Percentiles rank a stretch among this genome's conserved stretches.
Conservation (phyloP, 2,113 vertebrate genomes). For the Triplophysa siluroides region DNA sequence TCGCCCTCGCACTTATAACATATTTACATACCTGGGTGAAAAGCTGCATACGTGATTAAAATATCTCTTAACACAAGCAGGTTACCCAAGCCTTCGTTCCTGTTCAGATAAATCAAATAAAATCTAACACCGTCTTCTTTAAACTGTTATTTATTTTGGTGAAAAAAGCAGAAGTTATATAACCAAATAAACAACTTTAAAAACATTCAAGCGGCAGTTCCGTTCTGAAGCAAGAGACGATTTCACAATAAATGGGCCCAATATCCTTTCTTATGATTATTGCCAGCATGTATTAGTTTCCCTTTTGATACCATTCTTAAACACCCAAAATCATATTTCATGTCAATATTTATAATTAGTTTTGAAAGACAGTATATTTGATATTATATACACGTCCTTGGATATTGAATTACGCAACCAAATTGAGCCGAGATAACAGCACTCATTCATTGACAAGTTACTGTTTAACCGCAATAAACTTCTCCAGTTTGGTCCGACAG, state of each 20-base stretch:
- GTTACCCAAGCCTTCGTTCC: conserved; percentile 76
- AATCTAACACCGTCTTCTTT: neutral
- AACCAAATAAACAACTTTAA: neutral
- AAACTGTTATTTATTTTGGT: neutral
- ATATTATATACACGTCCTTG: neutral
- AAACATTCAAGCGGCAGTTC: too few relatives aligned
- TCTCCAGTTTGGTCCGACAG: neutral
- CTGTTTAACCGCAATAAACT: neutral
- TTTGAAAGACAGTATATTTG: neutral
- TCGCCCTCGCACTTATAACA: neutral
- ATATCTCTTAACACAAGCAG: conserved; percentile 80
- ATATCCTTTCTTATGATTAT: too few relatives aligned
- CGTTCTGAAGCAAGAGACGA: too few relatives aligned
- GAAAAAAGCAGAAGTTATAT: neutral
- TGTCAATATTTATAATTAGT: too few relatives aligned
- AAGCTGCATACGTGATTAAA: conserved; percentile 81
- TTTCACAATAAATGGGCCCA: too few relatives aligned
- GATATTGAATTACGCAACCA: neutral
- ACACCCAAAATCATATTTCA: too few relatives aligned
- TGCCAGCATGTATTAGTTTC: too few relatives aligned
- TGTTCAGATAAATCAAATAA: conserved; percentile 53
- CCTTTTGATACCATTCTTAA: too few relatives aligned
- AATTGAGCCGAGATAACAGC: neutral
- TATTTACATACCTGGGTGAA: conserved; percentile 76
- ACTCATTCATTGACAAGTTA: neutral